Conservation (phyloP, 2,113 vertebrate genomes). For the Cheilinus undulatus region DNA sequence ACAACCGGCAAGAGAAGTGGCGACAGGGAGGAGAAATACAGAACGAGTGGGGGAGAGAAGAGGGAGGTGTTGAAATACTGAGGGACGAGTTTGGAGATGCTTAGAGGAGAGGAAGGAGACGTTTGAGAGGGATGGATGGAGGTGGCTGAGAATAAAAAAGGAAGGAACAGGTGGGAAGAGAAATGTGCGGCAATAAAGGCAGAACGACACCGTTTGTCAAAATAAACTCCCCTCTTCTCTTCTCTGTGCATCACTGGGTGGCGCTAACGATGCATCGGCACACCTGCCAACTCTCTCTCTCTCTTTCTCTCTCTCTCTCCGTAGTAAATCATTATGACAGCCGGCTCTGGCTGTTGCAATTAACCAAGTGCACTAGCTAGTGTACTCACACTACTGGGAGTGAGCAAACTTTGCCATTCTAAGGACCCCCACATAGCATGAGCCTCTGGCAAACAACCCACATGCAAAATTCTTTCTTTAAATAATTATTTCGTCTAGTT, state of each 20-base stretch:
- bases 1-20: slow-evolving; percentile 50
- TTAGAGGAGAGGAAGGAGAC: slow-evolving; percentile 20
- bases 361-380: slow-evolving; percentile 63
- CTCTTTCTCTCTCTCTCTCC: background rate
- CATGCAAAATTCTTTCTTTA: too few relatives aligned
- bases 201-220: slow-evolving; percentile 42
- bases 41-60: slow-evolving; percentile 35
- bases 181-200: slow-evolving; percentile 29
- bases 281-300: slow-evolving; percentile 50
- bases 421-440: too few relatives aligned
- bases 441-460: too few relatives aligned
- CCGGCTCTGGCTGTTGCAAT: slow-evolving; percentile 68
- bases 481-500: too few relatives aligned
- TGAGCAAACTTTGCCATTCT: slow-evolving; percentile 6
- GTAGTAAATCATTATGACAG: slow-evolving; percentile 68
- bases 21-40: slow-evolving; percentile 16
- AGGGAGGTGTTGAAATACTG: slow-evolving; percentile 34
- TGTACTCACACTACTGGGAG: slow-evolving; percentile 29
- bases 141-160: slow-evolving; percentile 3
- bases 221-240: slow-evolving; percentile 33
- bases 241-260: slow-evolving; percentile 75
- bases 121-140: slow-evolving; percentile 28
- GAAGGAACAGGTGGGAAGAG: background rate
- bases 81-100: slow-evolving; percentile 16
- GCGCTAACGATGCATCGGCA: slow-evolving; percentile 79